A percentile compares a stretch with the other conserved stretches of the same genome.
phyloP scores from a whole-genome alignment of 1,140 invertebrate species.

The Papilio aristodemus region DNA sequence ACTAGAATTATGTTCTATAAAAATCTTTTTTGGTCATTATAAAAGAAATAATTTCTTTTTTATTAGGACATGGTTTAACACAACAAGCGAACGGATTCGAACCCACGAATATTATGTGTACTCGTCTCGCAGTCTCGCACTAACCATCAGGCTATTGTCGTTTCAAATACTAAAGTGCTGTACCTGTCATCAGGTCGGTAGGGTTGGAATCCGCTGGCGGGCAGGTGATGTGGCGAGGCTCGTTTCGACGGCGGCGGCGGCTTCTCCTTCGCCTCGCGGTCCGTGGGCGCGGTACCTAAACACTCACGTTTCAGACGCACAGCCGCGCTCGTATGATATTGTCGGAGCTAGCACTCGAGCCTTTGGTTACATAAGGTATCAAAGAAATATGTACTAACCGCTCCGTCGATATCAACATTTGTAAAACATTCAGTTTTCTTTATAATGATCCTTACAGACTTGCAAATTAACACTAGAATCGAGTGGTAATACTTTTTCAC shows the following conservation, averaged over 20 bases:
- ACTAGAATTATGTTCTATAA: too few species aligned
- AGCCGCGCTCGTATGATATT: conserved; percentile 45
- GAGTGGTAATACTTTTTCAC: background rate
- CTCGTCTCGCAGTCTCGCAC: too few species aligned
- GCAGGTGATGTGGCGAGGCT: conserved; percentile 69
- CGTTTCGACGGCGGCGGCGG: conserved; percentile 62
- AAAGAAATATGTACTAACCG: background rate
- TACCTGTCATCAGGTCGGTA: conserved; percentile 78
- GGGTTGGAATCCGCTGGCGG: conserved; percentile 75
- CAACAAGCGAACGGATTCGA: too few species aligned
- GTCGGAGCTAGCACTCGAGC: conserved; percentile 4
- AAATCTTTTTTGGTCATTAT: too few species aligned
- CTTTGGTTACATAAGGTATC: background rate
- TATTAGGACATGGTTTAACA: too few species aligned
- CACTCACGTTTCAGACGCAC: conserved; percentile 30
- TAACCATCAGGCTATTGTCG: too few species aligned
- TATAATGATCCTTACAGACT: background rate
- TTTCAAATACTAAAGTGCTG: too few species aligned
- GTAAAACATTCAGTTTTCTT: conserved; percentile 4
- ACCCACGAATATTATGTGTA: too few species aligned
- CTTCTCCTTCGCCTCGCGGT: conserved; percentile 62
- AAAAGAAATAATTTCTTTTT: too few species aligned
- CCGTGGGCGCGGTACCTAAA: conserved; percentile 30
- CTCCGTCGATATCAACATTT: background rate
- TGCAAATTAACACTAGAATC: background rate